Percentiles rank a stretch among this genome's conserved stretches.
These are phyloP conservation scores for Muscicapa striata DNA, from an alignment of 2,797 vertebrate species.

Conservation along the genomic window DNA sequence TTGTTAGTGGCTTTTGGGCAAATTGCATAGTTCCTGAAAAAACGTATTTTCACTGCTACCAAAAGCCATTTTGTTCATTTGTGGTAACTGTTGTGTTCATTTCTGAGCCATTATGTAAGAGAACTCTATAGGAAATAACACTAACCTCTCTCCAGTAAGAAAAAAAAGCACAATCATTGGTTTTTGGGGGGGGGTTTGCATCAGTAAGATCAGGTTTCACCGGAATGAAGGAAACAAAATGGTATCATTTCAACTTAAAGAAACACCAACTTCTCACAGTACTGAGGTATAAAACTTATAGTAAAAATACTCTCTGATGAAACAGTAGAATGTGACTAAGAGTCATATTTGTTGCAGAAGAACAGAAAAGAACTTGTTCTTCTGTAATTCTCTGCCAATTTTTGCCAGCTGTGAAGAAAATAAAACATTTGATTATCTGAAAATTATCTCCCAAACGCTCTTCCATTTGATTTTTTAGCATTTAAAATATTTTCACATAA, in stretches of 20 bases:
- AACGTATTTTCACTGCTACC: background rate
- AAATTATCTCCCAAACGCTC: background rate
- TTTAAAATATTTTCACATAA: conserved; percentile 10
- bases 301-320: background rate
- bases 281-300: background rate
- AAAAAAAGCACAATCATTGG: background rate
- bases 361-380: background rate
- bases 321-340: background rate
- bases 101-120: background rate
- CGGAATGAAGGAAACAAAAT: background rate
- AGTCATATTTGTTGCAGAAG: background rate
- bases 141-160: background rate
- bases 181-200: background rate
- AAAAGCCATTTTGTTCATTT: background rate
- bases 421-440: background rate
- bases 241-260: background rate
- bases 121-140: background rate
- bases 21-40: background rate
- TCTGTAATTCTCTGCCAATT: background rate
- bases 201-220: background rate
- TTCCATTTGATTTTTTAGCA: background rate
- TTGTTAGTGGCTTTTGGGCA: background rate
- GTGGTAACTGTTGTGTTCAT: background rate
- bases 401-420: conserved; percentile 10
- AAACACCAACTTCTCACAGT: background rate